Conservation (phyloP, 1,140 invertebrate genomes). For the Meloidogyne exigua region DNA sequence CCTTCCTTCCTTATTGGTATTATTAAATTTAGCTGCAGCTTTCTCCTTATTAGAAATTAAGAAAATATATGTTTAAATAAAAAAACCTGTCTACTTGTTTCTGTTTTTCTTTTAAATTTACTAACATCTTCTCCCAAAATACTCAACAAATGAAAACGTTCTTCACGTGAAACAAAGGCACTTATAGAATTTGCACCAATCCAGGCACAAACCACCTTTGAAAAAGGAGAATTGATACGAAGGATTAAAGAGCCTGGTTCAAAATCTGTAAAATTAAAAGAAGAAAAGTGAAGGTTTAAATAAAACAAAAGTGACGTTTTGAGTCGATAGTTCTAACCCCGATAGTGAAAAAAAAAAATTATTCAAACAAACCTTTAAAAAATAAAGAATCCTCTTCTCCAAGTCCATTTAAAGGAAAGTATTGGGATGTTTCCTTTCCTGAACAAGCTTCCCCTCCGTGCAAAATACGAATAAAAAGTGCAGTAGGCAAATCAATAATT, state of each 20-base stretch:
- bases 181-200: constrained; percentile 40
- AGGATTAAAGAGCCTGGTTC: constrained; percentile 38
- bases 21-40: neutral
- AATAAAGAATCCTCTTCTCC: constrained; percentile 28
- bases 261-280: constrained; percentile 9
- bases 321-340: neutral
- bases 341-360: neutral
- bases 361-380: constrained; percentile 15
- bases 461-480: constrained; percentile 34
- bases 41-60: neutral
- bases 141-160: constrained; percentile 48
- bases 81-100: constrained; percentile 24
- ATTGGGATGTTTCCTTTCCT: constrained; percentile 33
- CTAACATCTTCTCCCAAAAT: constrained; percentile 42
- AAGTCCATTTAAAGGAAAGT: constrained; percentile 31
- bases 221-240: constrained; percentile 20
- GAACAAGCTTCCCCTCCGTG: constrained; percentile 25
- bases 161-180: constrained; percentile 47
- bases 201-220: constrained; percentile 46
- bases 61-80: neutral
- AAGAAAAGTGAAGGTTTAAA: no score
- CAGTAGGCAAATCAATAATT: constrained; percentile 28
- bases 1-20: neutral
- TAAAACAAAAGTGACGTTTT: no score
- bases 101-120: constrained; percentile 12